These are phyloP conservation scores for Rhadina sibilatrix DNA, from an alignment of 2,113 vertebrate genomes.

Conservation along the genomic window DNA sequence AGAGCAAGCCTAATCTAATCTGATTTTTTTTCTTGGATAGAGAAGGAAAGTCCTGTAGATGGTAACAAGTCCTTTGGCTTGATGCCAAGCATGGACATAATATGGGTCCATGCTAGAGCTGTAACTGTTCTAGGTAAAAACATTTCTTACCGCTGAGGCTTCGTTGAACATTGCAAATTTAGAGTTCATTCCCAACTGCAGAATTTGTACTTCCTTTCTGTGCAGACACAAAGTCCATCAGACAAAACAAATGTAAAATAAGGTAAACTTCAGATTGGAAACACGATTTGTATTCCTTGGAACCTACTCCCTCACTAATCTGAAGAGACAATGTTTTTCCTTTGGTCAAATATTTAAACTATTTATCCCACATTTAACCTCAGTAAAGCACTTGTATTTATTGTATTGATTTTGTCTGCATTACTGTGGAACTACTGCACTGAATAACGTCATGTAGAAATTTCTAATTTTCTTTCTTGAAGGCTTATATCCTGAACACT, in stretches of 20 bases:
- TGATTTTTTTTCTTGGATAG: background rate
- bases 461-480: background rate
- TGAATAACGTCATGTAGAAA: background rate
- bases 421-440: background rate
- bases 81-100: rapidly evolving
- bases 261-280: background rate
- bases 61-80: background rate
- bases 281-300: background rate
- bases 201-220: background rate
- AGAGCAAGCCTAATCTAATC: background rate
- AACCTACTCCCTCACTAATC: background rate
- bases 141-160: background rate
- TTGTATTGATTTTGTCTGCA: background rate
- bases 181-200: background rate
- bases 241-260: background rate
- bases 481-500: background rate
- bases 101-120: background rate
- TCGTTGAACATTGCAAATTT: background rate
- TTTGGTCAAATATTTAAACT: background rate
- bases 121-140: background rate
- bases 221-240: background rate
- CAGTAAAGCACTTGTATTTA: background rate
- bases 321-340: background rate
- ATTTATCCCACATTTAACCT: background rate
- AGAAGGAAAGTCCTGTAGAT: background rate